Base-by-base conservation (phyloP, 2,888 invertebrate species). In the Pharmacophagus antenor region DNA sequence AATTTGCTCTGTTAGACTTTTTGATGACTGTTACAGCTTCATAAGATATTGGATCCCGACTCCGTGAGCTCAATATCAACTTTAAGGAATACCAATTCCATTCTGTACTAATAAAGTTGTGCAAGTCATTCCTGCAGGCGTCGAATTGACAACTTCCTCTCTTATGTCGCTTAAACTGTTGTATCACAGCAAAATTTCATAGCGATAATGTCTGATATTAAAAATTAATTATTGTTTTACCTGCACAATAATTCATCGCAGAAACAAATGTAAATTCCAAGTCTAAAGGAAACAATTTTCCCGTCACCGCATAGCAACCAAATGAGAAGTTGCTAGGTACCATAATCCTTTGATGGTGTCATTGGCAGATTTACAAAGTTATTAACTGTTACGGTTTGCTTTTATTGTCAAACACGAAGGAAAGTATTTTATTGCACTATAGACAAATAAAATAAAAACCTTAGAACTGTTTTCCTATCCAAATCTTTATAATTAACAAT, bases 281-380 rank as follows among this genome's bases (percentile, higher is more conserved):
- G 56, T 56, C 59, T 62, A 64, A 63, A 65, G 67, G 62, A 67
- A 66, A 63, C 64, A 66, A 68, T 69, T 64, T 63, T 64, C 55
- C 58, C 62, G 51, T 61, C 53, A 62, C 69, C 68, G 58, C 67
- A 68, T 62, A 63, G 62, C 63, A 61, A 63, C 65, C 60, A 55
- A 54, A 62, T 62, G 57, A 62, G 58, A 62, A 63, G 63, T 65
- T 65, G 61, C 56, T 54, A 65, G 60, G 58, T 51, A 60, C 63
- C 46, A 66, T 50, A 55, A 57, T 61, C 57, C 63, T 65, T 61
- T 65, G 66, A 63, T 63, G 60, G 62, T 65, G 62, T 65, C 62
- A 56, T 62, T 65, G 58, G 54, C 61, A 63, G 63, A 63, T 58
- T 50, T 62, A 58, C 62, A 55, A 25, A 42, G 10, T 18, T 37